Evolutionary conservation across 2,888 invertebrate species (phyloP), one percentile per base, ranked within the genome.

Genomic region (Eupelmus urozonus): DNA sequence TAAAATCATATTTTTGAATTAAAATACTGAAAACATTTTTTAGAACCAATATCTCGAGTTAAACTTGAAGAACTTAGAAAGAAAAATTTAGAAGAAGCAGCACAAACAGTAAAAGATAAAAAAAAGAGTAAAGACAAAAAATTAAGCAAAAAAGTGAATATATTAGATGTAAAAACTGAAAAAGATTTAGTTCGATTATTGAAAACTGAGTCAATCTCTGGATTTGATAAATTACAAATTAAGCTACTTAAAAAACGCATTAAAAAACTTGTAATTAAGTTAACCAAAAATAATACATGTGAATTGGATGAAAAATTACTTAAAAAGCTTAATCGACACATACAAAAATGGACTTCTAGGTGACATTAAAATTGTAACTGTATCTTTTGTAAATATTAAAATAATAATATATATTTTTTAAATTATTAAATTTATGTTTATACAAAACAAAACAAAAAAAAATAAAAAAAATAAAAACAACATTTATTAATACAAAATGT

Each of bases 151-250:
- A 73, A 34, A 60, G 9, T 4, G 16, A 62, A 62, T 49, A 1
- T 40, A 60, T 13, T 18, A 5, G 18, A 62, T 85, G 60, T 83
- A 53, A 78, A 83, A 59, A 82, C 82, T 7, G 80, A 81, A 45
- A 69, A 82, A 13, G 86, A 87, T 63, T 72, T 87, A 7, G 45
- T 70, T 16, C 62, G 63, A 45, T 79, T 84, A 59, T 59, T 86
- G 34, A 80, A 66, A 60, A 76, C 79, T 29, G 83, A 88, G 20
- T 83, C 80, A 0, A 85, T 84, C 80, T 83, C 84, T 18, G 85
- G 84, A 55, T 86, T 92, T 49, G 91, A 91, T 81, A 91, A 92
- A 72, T 91, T 92, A 90, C 92, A 92, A 79, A 92, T 92, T 92
- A 91, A 91, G 83, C 89, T 91, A 62, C 85, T 92, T 16, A 91